A percentile compares a stretch with the other conserved stretches of the same genome.
These are phyloP conservation scores for Garrulus glandarius DNA, from an alignment of 2,797 vertebrate genomes.

Conservation along the genomic window DNA sequence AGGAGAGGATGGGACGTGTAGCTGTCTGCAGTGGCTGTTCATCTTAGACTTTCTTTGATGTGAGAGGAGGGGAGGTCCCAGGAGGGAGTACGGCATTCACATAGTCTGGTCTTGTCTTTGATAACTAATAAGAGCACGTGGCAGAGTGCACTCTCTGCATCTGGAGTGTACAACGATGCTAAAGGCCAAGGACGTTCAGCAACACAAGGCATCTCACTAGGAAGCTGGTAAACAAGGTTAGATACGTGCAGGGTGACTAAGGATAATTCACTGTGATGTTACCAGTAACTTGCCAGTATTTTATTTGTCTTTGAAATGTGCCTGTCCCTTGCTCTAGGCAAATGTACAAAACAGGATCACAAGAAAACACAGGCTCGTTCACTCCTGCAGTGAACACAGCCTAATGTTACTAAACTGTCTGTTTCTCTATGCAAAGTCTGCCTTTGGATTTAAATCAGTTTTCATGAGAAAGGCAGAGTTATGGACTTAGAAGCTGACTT, in stretches of 20 bases:
- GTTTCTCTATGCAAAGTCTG: neutral
- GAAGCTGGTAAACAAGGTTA: neutral
- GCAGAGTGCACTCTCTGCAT: neutral
- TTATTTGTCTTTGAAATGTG: neutral
- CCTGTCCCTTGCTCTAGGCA: conserved; percentile 3
- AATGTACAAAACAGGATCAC: neutral
- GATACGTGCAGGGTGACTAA: neutral
- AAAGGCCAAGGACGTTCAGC: neutral
- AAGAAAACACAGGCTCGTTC: neutral
- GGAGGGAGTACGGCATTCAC: neutral
- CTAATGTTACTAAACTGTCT: neutral
- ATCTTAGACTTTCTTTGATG: neutral
- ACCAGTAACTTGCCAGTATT: neutral
- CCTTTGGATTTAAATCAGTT: neutral
- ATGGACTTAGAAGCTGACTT: neutral
- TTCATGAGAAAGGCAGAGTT: neutral
- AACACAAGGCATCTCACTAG: neutral
- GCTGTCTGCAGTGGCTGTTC: neutral
- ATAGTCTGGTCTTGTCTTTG: neutral
- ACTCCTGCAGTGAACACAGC: neutral
- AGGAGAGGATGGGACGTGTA: neutral
- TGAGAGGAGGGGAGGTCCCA: neutral
- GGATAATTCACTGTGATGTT: neutral
- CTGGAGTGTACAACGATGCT: neutral
- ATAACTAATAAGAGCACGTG: neutral